These are phyloP conservation scores for Coranthus polyacanthus DNA, from an alignment of 2,797 vertebrate genomes.

Conservation along the genomic window DNA sequence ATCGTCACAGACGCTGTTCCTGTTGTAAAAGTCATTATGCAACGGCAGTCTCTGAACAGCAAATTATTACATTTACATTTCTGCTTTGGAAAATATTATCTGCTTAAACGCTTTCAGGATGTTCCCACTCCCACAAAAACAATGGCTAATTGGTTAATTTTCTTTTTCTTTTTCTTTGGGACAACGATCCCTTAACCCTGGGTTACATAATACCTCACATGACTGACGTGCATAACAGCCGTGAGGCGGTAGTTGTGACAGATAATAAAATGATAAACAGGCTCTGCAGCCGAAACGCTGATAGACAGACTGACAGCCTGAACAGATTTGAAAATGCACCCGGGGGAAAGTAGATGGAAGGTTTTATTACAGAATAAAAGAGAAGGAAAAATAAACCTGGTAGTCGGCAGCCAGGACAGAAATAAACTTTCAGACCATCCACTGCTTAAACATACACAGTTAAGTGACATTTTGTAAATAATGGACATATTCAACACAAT, in stretches of 20 bases:
- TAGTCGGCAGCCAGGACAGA: conserved; percentile 1
- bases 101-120: too few relatives aligned
- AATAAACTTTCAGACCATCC: neutral
- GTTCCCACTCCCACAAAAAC: neutral
- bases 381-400: conserved; percentile 2
- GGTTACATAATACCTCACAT: neutral
- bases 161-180: too few relatives aligned
- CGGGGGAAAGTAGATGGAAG: conserved; percentile 13
- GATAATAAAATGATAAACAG: conserved; percentile 18
- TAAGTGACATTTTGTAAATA: neutral
- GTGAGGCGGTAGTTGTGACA: conserved; percentile 11
- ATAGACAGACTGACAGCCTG: conserved; percentile 33
- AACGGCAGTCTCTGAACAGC: too few relatives aligned
- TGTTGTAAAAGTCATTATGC: too few relatives aligned
- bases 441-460: neutral
- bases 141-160: neutral
- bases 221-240: neutral
- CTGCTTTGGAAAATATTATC: neutral
- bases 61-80: too few relatives aligned
- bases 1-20: too few relatives aligned
- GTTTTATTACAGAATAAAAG: conserved; percentile 1
- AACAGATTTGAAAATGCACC: conserved; percentile 19
- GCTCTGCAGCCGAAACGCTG: conserved; percentile 15
- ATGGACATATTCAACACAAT: neutral
- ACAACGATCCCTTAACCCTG: neutral